Conservation (phyloP, 2,797 vertebrate species). For the Amphiprion clarkii region DNA sequence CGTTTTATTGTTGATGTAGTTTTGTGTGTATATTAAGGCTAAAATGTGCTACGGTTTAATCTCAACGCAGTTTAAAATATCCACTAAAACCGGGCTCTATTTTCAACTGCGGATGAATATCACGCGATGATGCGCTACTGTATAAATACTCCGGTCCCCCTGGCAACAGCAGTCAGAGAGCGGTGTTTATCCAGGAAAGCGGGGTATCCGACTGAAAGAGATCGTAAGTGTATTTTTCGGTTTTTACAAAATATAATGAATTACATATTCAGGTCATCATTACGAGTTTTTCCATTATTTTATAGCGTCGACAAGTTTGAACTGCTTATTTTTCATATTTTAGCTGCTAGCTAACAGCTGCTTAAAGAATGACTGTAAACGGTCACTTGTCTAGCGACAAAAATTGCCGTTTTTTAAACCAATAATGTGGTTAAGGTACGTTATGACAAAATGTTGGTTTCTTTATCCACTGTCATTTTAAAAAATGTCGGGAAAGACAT, state of each 20-base stretch:
- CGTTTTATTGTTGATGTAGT: not conserved
- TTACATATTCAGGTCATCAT: too few species aligned
- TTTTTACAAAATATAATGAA: not conserved
- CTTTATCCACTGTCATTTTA: rapidly evolving
- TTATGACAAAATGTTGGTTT: not conserved
- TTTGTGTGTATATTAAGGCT: not conserved
- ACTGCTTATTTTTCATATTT: not conserved
- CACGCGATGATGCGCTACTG: slow-evolving; percentile 1
- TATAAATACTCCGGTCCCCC: slow-evolving; percentile 11
- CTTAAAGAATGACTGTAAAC: slow-evolving; percentile 1
- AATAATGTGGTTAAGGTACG: not conserved
- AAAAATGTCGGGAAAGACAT: not conserved
- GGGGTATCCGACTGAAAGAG: rapidly evolving
- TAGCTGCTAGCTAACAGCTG: not conserved
- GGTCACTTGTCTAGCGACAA: not conserved
- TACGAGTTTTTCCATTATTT: too few species aligned
- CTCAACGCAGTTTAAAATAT: not conserved
- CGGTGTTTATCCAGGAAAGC: not conserved
- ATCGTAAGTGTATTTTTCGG: slow-evolving; percentile 21
- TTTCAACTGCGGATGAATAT: slow-evolving; percentile 37
- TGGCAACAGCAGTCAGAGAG: not conserved
- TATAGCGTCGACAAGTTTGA: too few species aligned
- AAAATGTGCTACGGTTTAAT: not conserved
- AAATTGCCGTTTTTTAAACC: not conserved
- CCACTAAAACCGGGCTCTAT: slow-evolving; percentile 2